Conservation (phyloP, 2,113 vertebrate species). For the Gallinago paraguaiae region DNA sequence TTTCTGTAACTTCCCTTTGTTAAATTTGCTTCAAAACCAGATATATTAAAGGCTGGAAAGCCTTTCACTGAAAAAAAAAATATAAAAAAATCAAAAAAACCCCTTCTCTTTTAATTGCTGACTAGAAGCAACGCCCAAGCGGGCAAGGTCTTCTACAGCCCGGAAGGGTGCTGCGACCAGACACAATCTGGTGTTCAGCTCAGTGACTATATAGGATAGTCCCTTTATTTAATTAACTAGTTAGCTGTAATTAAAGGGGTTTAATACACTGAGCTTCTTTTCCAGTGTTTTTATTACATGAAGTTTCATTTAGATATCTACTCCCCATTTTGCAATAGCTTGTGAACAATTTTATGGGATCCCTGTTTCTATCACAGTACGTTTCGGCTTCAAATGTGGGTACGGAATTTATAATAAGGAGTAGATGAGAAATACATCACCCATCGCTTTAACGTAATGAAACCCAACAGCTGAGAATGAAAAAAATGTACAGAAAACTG, state of each 20-base stretch:
- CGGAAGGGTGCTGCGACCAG: neutral
- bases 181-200: neutral
- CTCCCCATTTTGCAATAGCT: neutral
- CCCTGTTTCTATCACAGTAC: neutral
- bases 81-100: no score
- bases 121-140: neutral
- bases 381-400: neutral
- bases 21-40: neutral
- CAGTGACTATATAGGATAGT: fast-evolving
- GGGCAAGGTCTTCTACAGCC: neutral
- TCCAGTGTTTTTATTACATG: neutral
- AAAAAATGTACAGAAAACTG: neutral
- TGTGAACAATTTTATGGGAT: neutral
- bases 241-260: neutral
- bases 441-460: slow-evolving; percentile 29
- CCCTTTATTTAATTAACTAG: neutral
- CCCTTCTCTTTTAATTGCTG: neutral
- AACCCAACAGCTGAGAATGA: neutral
- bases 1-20: neutral
- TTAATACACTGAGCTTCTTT: neutral
- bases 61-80: no score
- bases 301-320: neutral
- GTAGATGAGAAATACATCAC: slow-evolving; percentile 54
- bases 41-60: neutral
- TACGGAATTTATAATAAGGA: slow-evolving; percentile 8